Base-by-base conservation (phyloP, 2,888 invertebrate species). In the Anagyrus pseudococci region DNA sequence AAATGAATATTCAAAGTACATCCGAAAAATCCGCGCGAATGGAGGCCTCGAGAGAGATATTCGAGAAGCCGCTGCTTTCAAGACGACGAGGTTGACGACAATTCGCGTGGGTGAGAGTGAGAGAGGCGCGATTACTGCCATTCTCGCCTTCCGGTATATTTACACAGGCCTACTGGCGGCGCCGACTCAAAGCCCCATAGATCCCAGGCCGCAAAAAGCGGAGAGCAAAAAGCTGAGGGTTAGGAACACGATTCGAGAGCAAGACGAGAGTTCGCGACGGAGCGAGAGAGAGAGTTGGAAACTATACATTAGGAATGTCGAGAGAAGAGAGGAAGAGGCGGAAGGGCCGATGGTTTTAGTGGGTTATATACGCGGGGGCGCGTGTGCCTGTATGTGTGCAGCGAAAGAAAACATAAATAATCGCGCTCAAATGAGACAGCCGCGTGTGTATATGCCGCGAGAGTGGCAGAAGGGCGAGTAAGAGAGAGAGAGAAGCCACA, bases 351-450 rank as follows among this genome's bases (percentile, higher is more conserved):
- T 73, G 72, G 75, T 73, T 78, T 77, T 78, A 78, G 77, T 76
- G 74, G 75, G 75, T 75, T 76, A 75, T 76, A 29, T 29, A 75
- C 74, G 69, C 71, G 72, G 20, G 19, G 59, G 62, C 69, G 72
- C n/a, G n/a, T n/a, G n/a, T n/a, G n/a, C n/a, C n/a, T n/a, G n/a
- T n/a, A n/a, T n/a, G n/a, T n/a, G n/a, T n/a, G n/a, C n/a, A 70
- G 70, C 71, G 73, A 75, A 75, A 76, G 77, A 77, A 78, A 79
- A 78, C 78, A 79, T 78, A 80, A 79, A 80, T 80, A 78, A 80
- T 80, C 80, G 77, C 72, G 74, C 72, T 74, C 75, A 77, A 80
- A 80, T 79, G 77, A 78, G 79, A 80, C 77, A 72, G 73, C 73
- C 73, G 71, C 37, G 52, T 19, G 22, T 50, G 20, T 37, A 23